Percentiles rank a stretch among this genome's conserved stretches.
phyloP scores from a whole-genome alignment of 1,140 invertebrate genomes.

The Eubasilissa regina region DNA sequence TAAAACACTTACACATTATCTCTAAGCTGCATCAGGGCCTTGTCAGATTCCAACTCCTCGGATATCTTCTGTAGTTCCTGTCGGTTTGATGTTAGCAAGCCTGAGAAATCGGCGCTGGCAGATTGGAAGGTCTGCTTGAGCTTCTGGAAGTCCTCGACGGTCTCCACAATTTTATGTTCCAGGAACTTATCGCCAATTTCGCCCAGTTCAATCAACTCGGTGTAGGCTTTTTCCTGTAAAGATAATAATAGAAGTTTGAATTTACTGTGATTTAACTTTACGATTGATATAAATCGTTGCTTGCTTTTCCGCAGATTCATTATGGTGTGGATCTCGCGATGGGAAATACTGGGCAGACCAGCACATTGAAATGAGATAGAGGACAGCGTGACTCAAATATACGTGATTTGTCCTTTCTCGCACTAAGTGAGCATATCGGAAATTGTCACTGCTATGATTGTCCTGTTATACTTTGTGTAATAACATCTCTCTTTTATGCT shows the following conservation, averaged over 20 bases:
- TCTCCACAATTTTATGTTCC: not conserved
- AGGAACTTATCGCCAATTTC: not conserved
- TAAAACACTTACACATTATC: slow-evolving; percentile 76
- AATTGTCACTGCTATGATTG: too few species aligned
- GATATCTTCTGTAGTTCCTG: slow-evolving; percentile 75
- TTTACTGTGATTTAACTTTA: too few species aligned
- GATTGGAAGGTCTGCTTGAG: not conserved
- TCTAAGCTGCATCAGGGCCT: slow-evolving; percentile 77
- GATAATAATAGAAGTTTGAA: not conserved
- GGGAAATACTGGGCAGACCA: too few species aligned
- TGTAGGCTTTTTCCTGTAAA: slow-evolving; percentile 4
- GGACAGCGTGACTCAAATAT: too few species aligned
- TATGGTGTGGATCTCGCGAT: too few species aligned
- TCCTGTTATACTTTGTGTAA: too few species aligned
- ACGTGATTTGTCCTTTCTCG: too few species aligned
- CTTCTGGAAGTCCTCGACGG: not conserved
- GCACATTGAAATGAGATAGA: too few species aligned
- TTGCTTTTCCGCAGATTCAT: too few species aligned
- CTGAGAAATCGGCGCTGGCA: not conserved
- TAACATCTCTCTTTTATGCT: too few species aligned
- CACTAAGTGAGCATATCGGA: too few species aligned
- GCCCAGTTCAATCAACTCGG: not conserved
- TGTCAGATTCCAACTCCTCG: slow-evolving; percentile 78
- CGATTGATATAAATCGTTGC: too few species aligned
- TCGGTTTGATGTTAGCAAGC: not conserved